phyloP scores from a whole-genome alignment of 1,140 invertebrate genomes.

The Elysia chlorotica region DNA sequence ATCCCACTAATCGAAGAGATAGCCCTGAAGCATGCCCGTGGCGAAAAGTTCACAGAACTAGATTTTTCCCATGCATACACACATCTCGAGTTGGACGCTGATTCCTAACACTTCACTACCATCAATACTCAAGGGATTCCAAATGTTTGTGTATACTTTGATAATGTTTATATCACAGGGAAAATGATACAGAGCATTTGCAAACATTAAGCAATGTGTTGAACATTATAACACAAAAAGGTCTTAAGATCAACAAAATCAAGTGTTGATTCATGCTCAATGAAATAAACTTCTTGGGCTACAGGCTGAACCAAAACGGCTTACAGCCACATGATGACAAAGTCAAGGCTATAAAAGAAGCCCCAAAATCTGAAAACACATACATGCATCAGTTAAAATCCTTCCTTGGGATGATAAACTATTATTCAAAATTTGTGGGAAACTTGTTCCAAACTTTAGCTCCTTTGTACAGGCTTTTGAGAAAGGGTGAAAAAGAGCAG shows the following conservation, averaged over 20 bases:
- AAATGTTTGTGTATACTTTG: constrained; percentile 22
- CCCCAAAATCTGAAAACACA: constrained; percentile 1
- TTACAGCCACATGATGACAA: constrained; percentile 30
- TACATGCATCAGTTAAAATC: neutral
- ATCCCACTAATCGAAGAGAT: constrained; percentile 59
- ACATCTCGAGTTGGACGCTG: constrained; percentile 37
- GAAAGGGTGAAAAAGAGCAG: neutral
- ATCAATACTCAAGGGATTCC: constrained; percentile 39
- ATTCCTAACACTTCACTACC: constrained; percentile 31
- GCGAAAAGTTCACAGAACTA: constrained; percentile 42
- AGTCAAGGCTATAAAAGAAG: neutral
- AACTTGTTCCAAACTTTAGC: neutral
- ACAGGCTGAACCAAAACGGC: constrained; percentile 40
- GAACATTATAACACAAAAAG: constrained; percentile 32
- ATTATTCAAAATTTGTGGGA: neutral
- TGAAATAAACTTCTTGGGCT: constrained; percentile 53
- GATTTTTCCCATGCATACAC: constrained; percentile 41
- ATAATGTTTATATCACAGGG: constrained; percentile 33
- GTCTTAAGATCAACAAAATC: constrained; percentile 58
- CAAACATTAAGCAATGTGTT: neutral
- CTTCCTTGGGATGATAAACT: neutral
- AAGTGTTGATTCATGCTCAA: constrained; percentile 53
- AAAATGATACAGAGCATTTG: neutral
- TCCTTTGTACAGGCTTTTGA: neutral
- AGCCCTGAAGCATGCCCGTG: constrained; percentile 54